Conservation (phyloP, 2,888 invertebrate genomes). For the Eremobia ochroleuca region DNA sequence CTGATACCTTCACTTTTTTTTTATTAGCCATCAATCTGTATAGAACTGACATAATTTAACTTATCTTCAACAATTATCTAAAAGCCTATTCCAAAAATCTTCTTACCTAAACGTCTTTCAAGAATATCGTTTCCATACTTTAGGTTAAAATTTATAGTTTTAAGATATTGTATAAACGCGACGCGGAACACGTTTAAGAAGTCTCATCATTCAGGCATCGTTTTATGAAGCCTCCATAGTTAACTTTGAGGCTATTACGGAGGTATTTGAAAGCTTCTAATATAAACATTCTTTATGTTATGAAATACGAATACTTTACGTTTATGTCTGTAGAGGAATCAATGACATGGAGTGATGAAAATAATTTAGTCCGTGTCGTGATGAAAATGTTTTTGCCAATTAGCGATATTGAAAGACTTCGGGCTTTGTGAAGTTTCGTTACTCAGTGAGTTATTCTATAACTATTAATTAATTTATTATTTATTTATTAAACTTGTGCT, state of each 20-base stretch:
- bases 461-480: too few species aligned
- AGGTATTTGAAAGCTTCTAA: conserved; percentile 53
- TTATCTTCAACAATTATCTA: background rate
- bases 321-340: conserved; percentile 6
- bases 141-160: conserved; percentile 77
- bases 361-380: background rate
- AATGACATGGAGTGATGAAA: background rate
- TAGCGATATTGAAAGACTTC: too few species aligned
- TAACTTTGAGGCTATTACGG: conserved; percentile 40
- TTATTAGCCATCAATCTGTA: too few species aligned
- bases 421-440: too few species aligned
- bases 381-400: too few species aligned
- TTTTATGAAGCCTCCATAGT: conserved; percentile 42
- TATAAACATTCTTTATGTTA: conserved; percentile 38
- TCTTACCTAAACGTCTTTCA: conserved; percentile 65
- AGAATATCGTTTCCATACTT: conserved; percentile 74
- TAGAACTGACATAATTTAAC: too few species aligned
- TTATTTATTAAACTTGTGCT: too few species aligned
- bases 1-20: background rate
- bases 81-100: conserved; percentile 38
- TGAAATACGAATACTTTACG: conserved; percentile 10
- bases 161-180: conserved; percentile 74
- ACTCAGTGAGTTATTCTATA: too few species aligned
- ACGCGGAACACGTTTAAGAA: conserved; percentile 57
- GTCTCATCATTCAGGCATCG: conserved; percentile 53